A percentile compares a stretch with the other conserved stretches of the same genome.
These are phyloP conservation scores for Hydrolagus affinis DNA, from an alignment of 2,113 vertebrate species.

Conservation along the genomic window DNA sequence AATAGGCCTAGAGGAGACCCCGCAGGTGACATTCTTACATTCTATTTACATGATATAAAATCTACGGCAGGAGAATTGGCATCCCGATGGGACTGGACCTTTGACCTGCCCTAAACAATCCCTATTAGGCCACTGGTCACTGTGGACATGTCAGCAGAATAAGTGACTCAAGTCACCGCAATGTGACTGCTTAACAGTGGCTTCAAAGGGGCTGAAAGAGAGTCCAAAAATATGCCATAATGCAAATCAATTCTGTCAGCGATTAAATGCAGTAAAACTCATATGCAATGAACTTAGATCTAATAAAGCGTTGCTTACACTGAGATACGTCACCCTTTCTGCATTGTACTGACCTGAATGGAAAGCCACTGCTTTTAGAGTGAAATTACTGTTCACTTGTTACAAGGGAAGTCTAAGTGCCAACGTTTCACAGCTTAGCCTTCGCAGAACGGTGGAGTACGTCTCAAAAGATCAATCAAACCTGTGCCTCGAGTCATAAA, in stretches of 20 bases:
- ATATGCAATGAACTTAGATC: constrained; percentile 13
- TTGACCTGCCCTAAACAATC: constrained; percentile 30
- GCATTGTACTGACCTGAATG: not conserved
- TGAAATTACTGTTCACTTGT: not conserved
- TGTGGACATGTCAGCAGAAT: constrained; percentile 21
- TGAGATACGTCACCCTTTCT: not conserved
- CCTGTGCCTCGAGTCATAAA: not conserved
- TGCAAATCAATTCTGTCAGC: not conserved
- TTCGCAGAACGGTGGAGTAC: not conserved
- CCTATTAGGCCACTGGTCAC: constrained; percentile 28
- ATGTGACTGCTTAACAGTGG: constrained; percentile 23
- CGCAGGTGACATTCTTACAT: constrained; percentile 30
- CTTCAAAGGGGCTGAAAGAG: constrained; percentile 4
- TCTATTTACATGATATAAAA: constrained; percentile 31
- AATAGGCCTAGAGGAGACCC: constrained; percentile 12
- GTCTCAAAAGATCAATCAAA: not conserved
- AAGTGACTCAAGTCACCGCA: constrained; percentile 25
- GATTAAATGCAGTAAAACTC: not conserved
- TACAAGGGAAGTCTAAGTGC: not conserved
- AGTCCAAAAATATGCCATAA: not conserved
- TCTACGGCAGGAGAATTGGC: constrained; percentile 26
- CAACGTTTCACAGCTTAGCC: not conserved
- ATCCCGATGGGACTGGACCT: constrained; percentile 25
- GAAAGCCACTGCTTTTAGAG: not conserved
- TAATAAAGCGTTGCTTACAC: not conserved